These are phyloP conservation scores for Calyptommatus sinebrachiatus DNA, from an alignment of 2,113 vertebrate genomes.

Conservation along the genomic window DNA sequence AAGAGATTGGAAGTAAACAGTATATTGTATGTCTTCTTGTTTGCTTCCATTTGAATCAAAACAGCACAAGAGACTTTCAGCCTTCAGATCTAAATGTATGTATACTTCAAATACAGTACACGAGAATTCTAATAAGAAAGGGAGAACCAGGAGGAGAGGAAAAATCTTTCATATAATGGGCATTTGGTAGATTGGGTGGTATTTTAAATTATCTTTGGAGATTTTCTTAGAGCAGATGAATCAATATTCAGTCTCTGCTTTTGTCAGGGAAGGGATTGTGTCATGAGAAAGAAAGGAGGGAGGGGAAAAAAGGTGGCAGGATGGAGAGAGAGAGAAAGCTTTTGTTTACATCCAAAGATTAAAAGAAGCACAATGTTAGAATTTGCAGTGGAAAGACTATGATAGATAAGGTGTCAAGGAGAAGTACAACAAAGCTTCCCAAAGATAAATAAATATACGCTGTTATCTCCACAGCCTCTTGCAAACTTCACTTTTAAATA, in stretches of 20 bases:
- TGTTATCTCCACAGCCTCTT: conserved; percentile 61
- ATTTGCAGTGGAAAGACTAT: conserved; percentile 61
- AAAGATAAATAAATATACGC: conserved; percentile 65
- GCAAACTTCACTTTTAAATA: conserved; percentile 70
- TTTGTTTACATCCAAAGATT: conserved; percentile 73
- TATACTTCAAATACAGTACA: conserved; percentile 8
- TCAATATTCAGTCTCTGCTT: conserved; percentile 61
- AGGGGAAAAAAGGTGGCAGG: background rate
- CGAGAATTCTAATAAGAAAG: background rate
- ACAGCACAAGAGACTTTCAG: background rate
- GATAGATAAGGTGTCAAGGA: conserved; percentile 73
- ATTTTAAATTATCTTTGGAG: conserved; percentile 63
- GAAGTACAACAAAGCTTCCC: conserved; percentile 63
- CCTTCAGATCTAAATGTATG: conserved; percentile 1
- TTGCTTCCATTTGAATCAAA: conserved; percentile 16
- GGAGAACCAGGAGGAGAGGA: background rate
- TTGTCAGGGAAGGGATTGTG: conserved; percentile 55
- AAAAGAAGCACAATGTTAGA: conserved; percentile 65
- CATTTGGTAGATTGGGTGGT: conserved; percentile 25
- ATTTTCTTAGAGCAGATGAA: conserved; percentile 61
- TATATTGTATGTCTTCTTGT: conserved; percentile 1
- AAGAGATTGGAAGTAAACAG: background rate
- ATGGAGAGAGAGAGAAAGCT: conserved; percentile 44
- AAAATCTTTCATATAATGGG: conserved; percentile 1
- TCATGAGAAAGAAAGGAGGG: conserved; percentile 7